These are phyloP conservation scores for Phortica okadai DNA, from an alignment of 2,888 invertebrate species.

Conservation along the genomic window DNA sequence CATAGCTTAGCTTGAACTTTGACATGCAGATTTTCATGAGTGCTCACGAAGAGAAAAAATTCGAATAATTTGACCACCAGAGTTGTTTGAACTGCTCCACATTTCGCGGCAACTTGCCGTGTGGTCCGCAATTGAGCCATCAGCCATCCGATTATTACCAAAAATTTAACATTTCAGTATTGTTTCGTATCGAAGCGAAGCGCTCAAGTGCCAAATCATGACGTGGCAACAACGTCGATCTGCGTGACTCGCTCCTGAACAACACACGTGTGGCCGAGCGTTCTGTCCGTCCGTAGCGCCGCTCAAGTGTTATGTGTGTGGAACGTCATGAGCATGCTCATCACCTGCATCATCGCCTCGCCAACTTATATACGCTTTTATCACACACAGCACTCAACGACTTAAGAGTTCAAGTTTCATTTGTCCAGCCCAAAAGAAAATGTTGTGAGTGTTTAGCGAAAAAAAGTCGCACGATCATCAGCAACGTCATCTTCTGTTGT, in stretches of 20 bases:
- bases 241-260: conserved; percentile 49
- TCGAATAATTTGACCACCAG: conserved; percentile 19
- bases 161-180: not conserved
- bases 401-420: conserved; percentile 70
- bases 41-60: conserved; percentile 28
- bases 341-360: not conserved
- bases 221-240: conserved; percentile 51
- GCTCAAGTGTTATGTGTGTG: conserved; percentile 65
- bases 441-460: conserved; percentile 34
- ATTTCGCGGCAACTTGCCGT: conserved; percentile 59
- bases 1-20: conserved; percentile 29
- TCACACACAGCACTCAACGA: conserved; percentile 61
- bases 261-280: conserved; percentile 63
- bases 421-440: conserved; percentile 27
- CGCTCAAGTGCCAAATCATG: conserved; percentile 70
- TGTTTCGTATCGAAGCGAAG: conserved; percentile 35
- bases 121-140: conserved; percentile 69
- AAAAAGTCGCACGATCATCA: conserved; percentile 71
- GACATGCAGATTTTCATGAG: conserved; percentile 36
- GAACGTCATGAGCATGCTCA: not conserved
- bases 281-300: conserved; percentile 53
- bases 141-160: conserved; percentile 48
- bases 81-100: not conserved
- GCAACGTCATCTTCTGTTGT: conserved; percentile 1
- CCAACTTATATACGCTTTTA: not conserved